Conservation (phyloP, 2,113 vertebrate genomes). For the Heterotilapia buettikoferi region DNA sequence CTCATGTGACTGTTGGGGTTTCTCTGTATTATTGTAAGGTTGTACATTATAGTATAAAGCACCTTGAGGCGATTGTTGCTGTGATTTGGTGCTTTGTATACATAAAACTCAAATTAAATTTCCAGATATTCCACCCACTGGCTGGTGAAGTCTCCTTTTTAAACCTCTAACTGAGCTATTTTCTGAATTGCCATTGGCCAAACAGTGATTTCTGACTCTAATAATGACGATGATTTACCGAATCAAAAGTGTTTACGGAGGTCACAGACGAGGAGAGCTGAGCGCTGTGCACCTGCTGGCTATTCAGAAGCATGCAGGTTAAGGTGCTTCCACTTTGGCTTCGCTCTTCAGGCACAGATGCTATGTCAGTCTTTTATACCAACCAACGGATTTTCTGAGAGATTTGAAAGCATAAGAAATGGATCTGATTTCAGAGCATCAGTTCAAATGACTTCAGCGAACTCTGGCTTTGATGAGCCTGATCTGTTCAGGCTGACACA, state of each 20-base stretch:
- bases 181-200: not conserved
- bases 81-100: not conserved
- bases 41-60: fast-evolving
- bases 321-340: not conserved
- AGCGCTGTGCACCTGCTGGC: not conserved
- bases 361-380: not conserved
- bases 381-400: fast-evolving
- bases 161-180: not conserved
- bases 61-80: not conserved
- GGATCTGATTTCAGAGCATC: not conserved
- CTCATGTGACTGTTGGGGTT: not conserved
- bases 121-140: not conserved
- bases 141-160: not conserved
- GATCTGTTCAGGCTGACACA: not conserved
- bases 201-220: not conserved
- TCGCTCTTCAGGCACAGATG: not conserved
- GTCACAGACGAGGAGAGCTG: not conserved
- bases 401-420: not conserved
- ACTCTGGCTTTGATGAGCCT: not conserved
- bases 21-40: not conserved
- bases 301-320: not conserved
- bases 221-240: not conserved
- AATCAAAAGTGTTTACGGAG: not conserved
- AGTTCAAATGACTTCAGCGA: not conserved
- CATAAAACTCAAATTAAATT: not conserved